Percentiles rank a stretch among this genome's conserved stretches.
Conservation (phyloP, 2,888 invertebrate genomes). For the Eueremaeus valkanovi region DNA sequence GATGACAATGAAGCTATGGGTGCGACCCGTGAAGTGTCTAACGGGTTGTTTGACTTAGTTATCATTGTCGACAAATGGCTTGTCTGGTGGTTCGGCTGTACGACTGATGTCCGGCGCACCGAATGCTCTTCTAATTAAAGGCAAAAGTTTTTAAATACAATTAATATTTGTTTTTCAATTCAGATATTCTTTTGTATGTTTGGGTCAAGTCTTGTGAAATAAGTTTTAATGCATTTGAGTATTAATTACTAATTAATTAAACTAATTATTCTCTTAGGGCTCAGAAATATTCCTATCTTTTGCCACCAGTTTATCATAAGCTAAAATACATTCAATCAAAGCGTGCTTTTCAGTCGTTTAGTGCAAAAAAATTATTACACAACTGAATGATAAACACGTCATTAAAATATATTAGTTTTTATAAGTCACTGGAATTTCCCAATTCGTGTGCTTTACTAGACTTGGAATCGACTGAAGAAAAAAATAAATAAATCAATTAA, state of each 20-base stretch:
- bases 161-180: too few relatives aligned
- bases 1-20: constrained; percentile 5
- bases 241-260: too few relatives aligned
- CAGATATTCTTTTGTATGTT: too few relatives aligned
- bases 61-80: not conserved
- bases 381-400: not conserved
- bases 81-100: constrained; percentile 13
- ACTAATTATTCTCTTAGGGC: too few relatives aligned
- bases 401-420: not conserved
- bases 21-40: not conserved
- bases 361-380: not conserved
- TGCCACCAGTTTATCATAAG: not conserved
- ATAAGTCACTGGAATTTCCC: not conserved
- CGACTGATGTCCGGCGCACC: constrained; percentile 21
- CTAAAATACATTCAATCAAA: not conserved
- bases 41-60: constrained; percentile 22
- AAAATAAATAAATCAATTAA: too few relatives aligned
- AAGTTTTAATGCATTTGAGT: too few relatives aligned
- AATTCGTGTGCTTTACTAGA: not conserved
- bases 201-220: too few relatives aligned
- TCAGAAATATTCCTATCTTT: not conserved
- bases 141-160: too few relatives aligned
- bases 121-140: constrained; percentile 5
- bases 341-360: not conserved
- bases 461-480: too few relatives aligned